These are phyloP conservation scores for Daubentonia madagascariensis DNA, from an alignment of 2,113 vertebrate genomes.

Conservation along the genomic window DNA sequence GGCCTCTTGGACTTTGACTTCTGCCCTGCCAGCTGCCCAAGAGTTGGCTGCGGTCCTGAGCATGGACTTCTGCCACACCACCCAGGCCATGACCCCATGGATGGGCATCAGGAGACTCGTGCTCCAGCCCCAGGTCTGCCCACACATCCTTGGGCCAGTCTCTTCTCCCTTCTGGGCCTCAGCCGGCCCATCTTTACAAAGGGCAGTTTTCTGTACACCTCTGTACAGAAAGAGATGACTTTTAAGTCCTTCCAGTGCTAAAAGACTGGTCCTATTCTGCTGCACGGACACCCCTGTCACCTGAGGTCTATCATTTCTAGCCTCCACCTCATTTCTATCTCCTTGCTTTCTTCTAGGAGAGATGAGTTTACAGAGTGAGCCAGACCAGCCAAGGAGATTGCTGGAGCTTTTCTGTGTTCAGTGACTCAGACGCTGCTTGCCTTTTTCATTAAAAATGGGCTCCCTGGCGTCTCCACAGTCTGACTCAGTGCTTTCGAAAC, in stretches of 20 bases:
- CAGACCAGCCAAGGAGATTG: fast-evolving
- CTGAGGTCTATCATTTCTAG: neutral
- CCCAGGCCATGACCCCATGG: neutral
- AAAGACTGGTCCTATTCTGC: neutral
- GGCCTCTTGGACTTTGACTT: neutral
- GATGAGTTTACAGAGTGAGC: neutral
- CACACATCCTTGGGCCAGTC: neutral
- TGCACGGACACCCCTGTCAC: neutral
- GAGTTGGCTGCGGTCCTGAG: neutral
- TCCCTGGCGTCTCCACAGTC: neutral
- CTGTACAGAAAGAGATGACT: neutral
- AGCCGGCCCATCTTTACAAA: neutral
- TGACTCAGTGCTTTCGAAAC: conserved; percentile 23
- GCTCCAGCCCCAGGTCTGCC: neutral
- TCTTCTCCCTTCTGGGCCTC: neutral
- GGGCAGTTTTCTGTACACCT: neutral
- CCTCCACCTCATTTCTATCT: neutral
- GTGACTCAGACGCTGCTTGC: neutral
- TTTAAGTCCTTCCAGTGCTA: neutral
- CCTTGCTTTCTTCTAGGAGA: neutral
- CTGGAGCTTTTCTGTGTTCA: neutral
- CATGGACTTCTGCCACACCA: fast-evolving
- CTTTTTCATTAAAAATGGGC: neutral
- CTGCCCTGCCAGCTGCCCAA: neutral
- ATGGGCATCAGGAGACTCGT: neutral